Percentiles rank a stretch among this genome's conserved stretches.
Evolutionary conservation across 2,888 invertebrate genomes (phyloP).

Genomic region (Marasmarcha lunaedactyla): DNA sequence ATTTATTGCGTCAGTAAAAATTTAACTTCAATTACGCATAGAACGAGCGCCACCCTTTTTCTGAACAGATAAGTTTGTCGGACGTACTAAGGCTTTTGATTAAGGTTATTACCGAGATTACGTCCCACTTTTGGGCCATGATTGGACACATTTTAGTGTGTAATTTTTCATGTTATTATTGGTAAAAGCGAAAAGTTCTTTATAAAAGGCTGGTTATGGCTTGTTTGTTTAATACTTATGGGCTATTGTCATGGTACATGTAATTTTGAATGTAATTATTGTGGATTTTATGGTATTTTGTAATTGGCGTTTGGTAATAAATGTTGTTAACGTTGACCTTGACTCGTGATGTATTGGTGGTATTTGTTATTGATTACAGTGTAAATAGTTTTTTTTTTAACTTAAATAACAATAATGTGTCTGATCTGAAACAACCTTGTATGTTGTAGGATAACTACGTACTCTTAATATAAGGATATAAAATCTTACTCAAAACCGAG

Average conservation of each 20-base stretch:
- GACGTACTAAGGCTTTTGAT: slow-evolving; percentile 42
- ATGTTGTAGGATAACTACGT: too few species aligned
- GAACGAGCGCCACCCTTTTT: too few species aligned
- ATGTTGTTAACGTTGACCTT: neutral
- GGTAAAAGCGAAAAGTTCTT: slow-evolving; percentile 44
- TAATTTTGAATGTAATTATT: neutral
- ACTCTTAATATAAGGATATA: too few species aligned
- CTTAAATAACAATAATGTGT: too few species aligned
- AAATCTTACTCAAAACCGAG: too few species aligned
- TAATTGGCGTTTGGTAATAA: neutral
- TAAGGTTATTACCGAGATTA: slow-evolving; percentile 47
- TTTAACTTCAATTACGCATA: too few species aligned
- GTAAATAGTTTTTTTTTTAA: too few species aligned
- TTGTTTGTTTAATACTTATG: slow-evolving; percentile 9
- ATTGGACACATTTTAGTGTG: slow-evolving; percentile 52
- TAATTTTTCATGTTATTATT: slow-evolving; percentile 51
- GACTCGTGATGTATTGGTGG: neutral
- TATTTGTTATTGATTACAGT: too few species aligned
- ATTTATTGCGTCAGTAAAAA: too few species aligned
- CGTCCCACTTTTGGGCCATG: slow-evolving; percentile 48
- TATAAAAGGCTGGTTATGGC: slow-evolving; percentile 17
- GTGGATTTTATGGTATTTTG: neutral
- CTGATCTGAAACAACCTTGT: too few species aligned
- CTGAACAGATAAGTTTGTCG: slow-evolving; percentile 46
- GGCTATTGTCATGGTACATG: neutral